phyloP scores from a whole-genome alignment of 2,797 vertebrate genomes.

The Cyclura pinguis region DNA sequence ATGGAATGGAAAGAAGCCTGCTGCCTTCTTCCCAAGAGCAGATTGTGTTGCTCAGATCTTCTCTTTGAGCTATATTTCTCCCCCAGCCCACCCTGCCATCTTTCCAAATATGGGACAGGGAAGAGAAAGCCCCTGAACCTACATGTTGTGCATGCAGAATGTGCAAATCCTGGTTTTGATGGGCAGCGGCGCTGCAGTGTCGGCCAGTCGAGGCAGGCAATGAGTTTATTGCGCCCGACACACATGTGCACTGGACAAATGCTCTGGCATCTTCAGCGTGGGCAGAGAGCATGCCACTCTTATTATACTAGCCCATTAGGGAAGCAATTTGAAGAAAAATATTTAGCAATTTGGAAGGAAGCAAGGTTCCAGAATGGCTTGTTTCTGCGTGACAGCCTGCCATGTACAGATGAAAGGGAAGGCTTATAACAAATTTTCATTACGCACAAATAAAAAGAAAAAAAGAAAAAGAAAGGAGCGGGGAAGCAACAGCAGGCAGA shows the following conservation, averaged over 20 bases:
- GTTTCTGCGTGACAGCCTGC: conserved; percentile 83
- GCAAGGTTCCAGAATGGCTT: conserved; percentile 80
- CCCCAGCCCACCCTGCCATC: not conserved
- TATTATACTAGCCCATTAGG: conserved; percentile 84
- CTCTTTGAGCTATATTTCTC: conserved; percentile 25
- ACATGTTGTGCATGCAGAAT: conserved; percentile 32
- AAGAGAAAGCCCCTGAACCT: fast-evolving
- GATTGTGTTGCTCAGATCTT: conserved; percentile 23
- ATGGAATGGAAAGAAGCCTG: conserved; percentile 8
- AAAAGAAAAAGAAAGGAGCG: not conserved
- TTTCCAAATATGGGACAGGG: conserved; percentile 8
- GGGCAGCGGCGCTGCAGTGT: conserved; percentile 63
- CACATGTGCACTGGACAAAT: conserved; percentile 85
- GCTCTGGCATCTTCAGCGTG: conserved; percentile 82
- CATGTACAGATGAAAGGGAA: conserved; percentile 83
- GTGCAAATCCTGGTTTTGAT: conserved; percentile 54
- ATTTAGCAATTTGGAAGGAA: conserved; percentile 85
- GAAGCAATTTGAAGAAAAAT: conserved; percentile 85
- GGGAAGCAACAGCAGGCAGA: conserved; percentile 83
- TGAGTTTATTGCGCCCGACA: conserved; percentile 78
- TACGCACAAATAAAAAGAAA: conserved; percentile 77
- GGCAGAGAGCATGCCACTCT: conserved; percentile 82
- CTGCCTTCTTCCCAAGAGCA: conserved; percentile 17
- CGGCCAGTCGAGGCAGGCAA: conserved; percentile 72
- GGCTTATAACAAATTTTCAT: conserved; percentile 84